Evolutionary conservation across 2,888 invertebrate genomes (phyloP).

Genomic region (Papilio demoleus): DNA sequence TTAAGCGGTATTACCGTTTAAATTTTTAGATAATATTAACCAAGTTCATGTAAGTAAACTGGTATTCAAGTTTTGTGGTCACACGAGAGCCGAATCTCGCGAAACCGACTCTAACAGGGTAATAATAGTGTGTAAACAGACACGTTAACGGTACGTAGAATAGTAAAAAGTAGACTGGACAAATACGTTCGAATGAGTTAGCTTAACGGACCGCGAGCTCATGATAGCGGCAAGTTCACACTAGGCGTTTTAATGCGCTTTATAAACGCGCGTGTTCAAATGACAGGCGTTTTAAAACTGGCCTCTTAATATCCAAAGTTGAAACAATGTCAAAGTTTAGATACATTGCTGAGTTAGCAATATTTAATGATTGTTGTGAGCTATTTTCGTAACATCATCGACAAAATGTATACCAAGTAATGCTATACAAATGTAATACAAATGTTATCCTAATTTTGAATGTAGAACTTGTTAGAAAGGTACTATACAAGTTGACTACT

Average conservation of each 20-base stretch:
- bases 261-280: not conserved
- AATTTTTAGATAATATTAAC: not conserved
- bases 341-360: too few species aligned
- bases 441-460: too few species aligned
- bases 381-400: too few species aligned
- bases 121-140: constrained; percentile 76
- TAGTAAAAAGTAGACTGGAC: constrained; percentile 81
- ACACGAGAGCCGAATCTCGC: constrained; percentile 42
- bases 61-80: constrained; percentile 10
- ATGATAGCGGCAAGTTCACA: constrained; percentile 42
- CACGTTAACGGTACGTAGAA: constrained; percentile 71
- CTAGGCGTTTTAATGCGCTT: not conserved
- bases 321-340: too few species aligned
- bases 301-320: too few species aligned
- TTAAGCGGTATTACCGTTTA: too few species aligned
- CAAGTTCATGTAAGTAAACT: constrained; percentile 1
- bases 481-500: too few species aligned
- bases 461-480: too few species aligned
- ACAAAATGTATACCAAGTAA: too few species aligned
- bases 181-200: constrained; percentile 78
- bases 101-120: constrained; percentile 58
- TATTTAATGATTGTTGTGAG: too few species aligned
- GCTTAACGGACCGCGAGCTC: constrained; percentile 69
- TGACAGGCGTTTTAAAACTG: not conserved
- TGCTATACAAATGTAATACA: too few species aligned